These are phyloP conservation scores for Geotrupes spiniger DNA, from an alignment of 2,888 invertebrate species.

Conservation along the genomic window DNA sequence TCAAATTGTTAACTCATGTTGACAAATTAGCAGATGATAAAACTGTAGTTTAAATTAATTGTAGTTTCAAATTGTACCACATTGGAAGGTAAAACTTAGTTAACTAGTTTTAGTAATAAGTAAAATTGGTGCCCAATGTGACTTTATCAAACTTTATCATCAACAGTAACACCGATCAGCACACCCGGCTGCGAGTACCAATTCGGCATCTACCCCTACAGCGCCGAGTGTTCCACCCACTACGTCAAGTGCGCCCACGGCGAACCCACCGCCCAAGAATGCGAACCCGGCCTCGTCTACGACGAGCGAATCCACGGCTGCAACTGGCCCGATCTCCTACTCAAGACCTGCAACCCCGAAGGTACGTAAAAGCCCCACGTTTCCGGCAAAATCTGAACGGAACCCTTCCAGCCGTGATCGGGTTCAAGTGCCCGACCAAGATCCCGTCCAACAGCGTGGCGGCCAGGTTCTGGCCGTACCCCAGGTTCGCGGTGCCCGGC, in stretches of 20 bases:
- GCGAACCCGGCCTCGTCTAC: conserved; percentile 85
- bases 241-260: conserved; percentile 86
- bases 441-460: conserved; percentile 76
- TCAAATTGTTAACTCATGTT: not conserved
- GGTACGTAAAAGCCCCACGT: conserved; percentile 57
- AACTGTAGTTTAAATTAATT: too few relatives aligned
- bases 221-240: conserved; percentile 76
- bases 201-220: conserved; percentile 85
- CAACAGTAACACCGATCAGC: conserved; percentile 75
- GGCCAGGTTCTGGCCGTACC: conserved; percentile 90
- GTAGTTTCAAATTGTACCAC: too few relatives aligned
- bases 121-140: not conserved
- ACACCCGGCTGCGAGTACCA: conserved; percentile 82
- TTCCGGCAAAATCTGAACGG: not conserved
- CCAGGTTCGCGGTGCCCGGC: conserved; percentile 83
- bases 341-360: conserved; percentile 87
- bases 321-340: conserved; percentile 90
- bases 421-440: conserved; percentile 88
- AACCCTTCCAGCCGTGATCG: conserved; percentile 70
- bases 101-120: too few relatives aligned
- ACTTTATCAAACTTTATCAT: conserved; percentile 24
- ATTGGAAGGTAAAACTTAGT: too few relatives aligned
- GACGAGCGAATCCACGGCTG: conserved; percentile 85
- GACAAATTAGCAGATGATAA: too few relatives aligned
- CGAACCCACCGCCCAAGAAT: conserved; percentile 73